A percentile compares a stretch with the other conserved stretches of the same genome.
These are phyloP conservation scores for Oncorhynchus keta DNA, from an alignment of 2,113 vertebrate genomes.

Conservation along the genomic window DNA sequence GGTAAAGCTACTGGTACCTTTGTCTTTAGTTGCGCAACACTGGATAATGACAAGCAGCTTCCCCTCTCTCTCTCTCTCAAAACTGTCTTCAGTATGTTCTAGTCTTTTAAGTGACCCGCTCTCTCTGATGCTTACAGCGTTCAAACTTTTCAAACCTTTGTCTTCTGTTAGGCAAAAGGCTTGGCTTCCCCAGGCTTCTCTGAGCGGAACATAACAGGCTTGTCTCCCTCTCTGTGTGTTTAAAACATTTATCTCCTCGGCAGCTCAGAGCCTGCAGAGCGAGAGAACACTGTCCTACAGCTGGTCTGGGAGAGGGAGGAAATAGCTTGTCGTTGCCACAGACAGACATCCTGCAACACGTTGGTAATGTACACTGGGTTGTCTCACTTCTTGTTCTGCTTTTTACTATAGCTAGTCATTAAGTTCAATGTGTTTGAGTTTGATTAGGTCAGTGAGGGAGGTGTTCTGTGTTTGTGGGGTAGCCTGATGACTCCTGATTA, in stretches of 20 bases:
- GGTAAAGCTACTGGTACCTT: no score
- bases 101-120: no score
- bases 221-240: constrained; percentile 23
- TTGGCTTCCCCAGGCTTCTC: constrained; percentile 32
- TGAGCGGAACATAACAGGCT: constrained; percentile 18
- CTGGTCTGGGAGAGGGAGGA: constrained; percentile 40
- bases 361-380: constrained; percentile 61
- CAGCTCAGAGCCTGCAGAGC: constrained; percentile 46
- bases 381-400: constrained; percentile 31
- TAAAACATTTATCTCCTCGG: constrained; percentile 60
- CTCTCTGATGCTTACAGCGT: constrained; percentile 21
- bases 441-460: no score
- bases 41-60: no score
- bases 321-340: constrained; percentile 54
- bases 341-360: constrained; percentile 39
- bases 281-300: constrained; percentile 24
- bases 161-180: constrained; percentile 36
- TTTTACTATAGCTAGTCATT: constrained; percentile 6
- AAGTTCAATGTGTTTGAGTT: no score
- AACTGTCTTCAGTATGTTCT: no score
- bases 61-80: not conserved
- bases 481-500: no score
- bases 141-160: constrained; percentile 26
- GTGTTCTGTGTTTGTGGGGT: no score
- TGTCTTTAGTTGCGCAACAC: no score